Conservation (phyloP, 2,797 vertebrate species). For the Chromis chromis region DNA sequence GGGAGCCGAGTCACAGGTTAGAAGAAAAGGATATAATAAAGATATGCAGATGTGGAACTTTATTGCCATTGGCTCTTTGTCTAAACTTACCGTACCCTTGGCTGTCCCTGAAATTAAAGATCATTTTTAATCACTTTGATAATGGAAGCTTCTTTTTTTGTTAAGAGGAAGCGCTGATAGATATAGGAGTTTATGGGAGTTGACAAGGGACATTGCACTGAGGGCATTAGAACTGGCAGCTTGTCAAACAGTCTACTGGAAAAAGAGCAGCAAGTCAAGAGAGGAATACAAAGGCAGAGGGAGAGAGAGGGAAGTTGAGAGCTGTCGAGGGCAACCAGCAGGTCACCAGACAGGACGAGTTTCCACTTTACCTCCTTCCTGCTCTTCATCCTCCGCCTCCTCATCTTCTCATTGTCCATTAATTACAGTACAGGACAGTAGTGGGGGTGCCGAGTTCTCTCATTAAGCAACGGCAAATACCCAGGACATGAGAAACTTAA, state of each 20-base stretch:
- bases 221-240: slow-evolving; percentile 87
- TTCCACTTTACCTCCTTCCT: slow-evolving; percentile 55
- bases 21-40: slow-evolving; percentile 34
- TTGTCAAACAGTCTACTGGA: slow-evolving; percentile 85
- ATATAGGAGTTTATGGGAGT: slow-evolving; percentile 85
- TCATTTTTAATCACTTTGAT: slow-evolving; percentile 87
- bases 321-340: slow-evolving; percentile 46
- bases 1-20: slow-evolving; percentile 14
- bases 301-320: background rate
- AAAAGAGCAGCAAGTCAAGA: slow-evolving; percentile 81
- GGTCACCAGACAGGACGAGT: slow-evolving; percentile 67
- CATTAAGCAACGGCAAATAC: slow-evolving; percentile 76
- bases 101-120: slow-evolving; percentile 81
- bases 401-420: slow-evolving; percentile 65
- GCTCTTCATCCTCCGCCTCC: slow-evolving; percentile 55
- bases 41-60: slow-evolving; percentile 60
- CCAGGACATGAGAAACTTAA: slow-evolving; percentile 66
- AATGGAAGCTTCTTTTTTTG: slow-evolving; percentile 84
- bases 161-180: slow-evolving; percentile 82
- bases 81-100: slow-evolving; percentile 75
- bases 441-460: slow-evolving; percentile 62
- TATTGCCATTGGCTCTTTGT: slow-evolving; percentile 65
- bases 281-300: slow-evolving; percentile 74
- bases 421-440: slow-evolving; percentile 72
- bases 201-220: slow-evolving; percentile 86